phyloP scores from a whole-genome alignment of 2,113 vertebrate genomes.

The Dasyornis broadbenti region DNA sequence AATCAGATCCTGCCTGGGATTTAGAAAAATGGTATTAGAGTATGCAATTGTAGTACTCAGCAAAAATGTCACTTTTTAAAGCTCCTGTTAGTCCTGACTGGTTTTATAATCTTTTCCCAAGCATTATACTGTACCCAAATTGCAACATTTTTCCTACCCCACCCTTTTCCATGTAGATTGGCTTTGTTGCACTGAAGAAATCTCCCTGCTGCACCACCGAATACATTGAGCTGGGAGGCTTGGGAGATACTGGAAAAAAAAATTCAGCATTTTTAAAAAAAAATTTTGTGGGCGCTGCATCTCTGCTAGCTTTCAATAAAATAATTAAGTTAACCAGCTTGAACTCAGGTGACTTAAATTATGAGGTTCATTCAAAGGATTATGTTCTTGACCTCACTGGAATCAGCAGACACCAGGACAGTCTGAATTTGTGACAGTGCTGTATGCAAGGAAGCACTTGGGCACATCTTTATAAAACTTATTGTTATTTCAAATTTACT shows the following conservation, averaged over 20 bases:
- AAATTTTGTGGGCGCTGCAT: neutral
- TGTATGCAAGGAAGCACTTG: neutral
- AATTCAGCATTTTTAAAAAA: neutral
- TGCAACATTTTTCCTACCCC: neutral
- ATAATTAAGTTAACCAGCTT: neutral
- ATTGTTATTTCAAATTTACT: neutral
- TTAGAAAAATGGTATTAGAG: neutral
- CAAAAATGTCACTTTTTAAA: neutral
- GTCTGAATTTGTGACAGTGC: neutral
- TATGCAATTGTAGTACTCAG: neutral
- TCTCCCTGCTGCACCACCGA: neutral
- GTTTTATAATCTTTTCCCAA: neutral
- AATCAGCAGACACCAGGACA: neutral
- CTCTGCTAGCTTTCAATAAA: neutral
- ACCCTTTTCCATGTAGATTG: neutral
- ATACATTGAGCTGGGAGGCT: neutral
- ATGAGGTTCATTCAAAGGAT: neutral
- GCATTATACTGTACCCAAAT: neutral
- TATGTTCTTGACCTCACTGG: neutral
- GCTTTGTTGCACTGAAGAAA: neutral
- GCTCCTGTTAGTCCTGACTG: neutral
- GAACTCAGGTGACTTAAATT: neutral
- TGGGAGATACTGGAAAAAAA: neutral
- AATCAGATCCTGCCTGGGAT: neutral
- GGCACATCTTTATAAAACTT: neutral